Evolutionary conservation across 2,797 vertebrate species (phyloP), one percentile per base, ranked within the genome.

Genomic region (Enteromius treurensis): DNA sequence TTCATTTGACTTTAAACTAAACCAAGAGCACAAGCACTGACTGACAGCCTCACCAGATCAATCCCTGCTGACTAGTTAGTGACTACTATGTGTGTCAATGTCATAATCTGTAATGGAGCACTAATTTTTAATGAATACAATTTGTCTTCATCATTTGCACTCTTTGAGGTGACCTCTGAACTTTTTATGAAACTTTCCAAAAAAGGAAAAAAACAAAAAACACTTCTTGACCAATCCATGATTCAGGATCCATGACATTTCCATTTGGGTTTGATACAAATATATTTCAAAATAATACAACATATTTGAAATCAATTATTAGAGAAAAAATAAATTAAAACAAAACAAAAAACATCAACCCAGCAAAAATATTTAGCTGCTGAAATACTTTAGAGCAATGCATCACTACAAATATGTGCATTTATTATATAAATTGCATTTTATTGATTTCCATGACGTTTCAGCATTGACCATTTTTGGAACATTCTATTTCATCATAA

Each of bases 71-170:
- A 42, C 5, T 32, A 42, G 42, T 76, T 60, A 60, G 34, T 26
- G 53, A 60, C 11, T 34, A 14, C 37, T 55, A 10, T 53, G 49
- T 37, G 53, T 77, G 21, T n/a, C 55, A 60, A 60, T 74, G 21
- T 17, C 34, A 26, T 42, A 60, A 45, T 60, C 21, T 62, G 34
- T 60, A 42, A 75, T 34, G 11, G 11, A 55, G 5, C 0, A 4
- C 42, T 60, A 13, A 19, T 19, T 60, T 77, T 75, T 76, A 60
- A 42, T 77, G 14, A 23, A 60, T 5, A 19, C 53, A 42, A 15
- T 71, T 75, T 9, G 49, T 62, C 79, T 45, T 80, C 23, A 32
- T 47, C 58, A 62, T 29, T 81, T 26, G 7, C 8, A 17, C 53
- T 58, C 69, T 60, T 81, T 47, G 6, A 11, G 4, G 9, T 29